These are phyloP conservation scores for Callopanchax toddi DNA, from an alignment of 2,113 vertebrate genomes.

Conservation along the genomic window DNA sequence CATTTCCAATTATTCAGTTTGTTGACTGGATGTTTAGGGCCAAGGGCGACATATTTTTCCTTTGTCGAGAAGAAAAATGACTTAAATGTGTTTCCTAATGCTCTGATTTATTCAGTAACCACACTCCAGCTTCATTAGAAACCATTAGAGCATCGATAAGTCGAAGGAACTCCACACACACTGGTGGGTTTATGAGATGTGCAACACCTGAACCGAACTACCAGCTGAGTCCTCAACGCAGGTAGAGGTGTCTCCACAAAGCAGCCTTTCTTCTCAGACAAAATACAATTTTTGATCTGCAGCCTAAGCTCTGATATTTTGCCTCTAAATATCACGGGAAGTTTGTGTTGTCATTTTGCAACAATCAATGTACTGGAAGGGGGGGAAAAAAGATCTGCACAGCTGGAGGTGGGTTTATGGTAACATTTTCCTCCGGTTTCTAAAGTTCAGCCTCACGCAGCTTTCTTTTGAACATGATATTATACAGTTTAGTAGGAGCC, in stretches of 20 bases:
- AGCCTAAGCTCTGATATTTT: conserved; percentile 46
- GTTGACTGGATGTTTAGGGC: conserved; percentile 28
- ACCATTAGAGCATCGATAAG: conserved; percentile 32
- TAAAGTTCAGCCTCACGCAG: conserved; percentile 65
- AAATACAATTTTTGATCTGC: conserved; percentile 37
- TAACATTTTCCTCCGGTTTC: conserved; percentile 68
- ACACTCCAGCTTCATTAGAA: conserved; percentile 40
- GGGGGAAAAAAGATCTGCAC: conserved; percentile 56
- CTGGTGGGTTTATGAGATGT: conserved; percentile 26
- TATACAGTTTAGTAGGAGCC: conserved; percentile 53
- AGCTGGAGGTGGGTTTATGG: conserved; percentile 66
- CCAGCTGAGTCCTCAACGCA: conserved; percentile 36
- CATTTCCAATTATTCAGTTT: conserved; percentile 51
- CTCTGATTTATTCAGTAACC: conserved; percentile 43
- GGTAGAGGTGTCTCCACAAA: conserved; percentile 29
- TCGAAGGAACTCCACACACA: conserved; percentile 12
- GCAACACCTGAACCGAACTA: conserved; percentile 30
- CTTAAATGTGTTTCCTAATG: conserved; percentile 27
- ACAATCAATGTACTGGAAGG: conserved; percentile 60
- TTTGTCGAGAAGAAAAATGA: conserved; percentile 21
- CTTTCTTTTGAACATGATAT: conserved; percentile 70
- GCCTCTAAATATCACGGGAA: conserved; percentile 54
- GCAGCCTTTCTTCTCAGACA: conserved; percentile 17
- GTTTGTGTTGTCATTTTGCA: conserved; percentile 56
- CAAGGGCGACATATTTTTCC: conserved; percentile 29